Percentiles rank a stretch among this genome's conserved stretches.
Conservation (phyloP, 2,113 vertebrate genomes). For the Thomomys bottae region DNA sequence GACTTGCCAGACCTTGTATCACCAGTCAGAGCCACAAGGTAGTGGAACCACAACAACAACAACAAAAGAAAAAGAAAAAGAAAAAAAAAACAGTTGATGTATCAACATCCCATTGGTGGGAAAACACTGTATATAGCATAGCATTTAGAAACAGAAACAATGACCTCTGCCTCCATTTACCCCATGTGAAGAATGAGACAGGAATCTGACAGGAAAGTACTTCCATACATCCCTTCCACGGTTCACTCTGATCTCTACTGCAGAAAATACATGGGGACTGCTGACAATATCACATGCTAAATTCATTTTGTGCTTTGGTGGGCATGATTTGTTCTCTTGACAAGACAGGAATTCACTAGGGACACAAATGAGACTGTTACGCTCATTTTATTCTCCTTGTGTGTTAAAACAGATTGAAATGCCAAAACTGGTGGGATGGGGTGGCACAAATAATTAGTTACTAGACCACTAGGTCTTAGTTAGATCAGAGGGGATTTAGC, state of each 20-base stretch:
- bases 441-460: background rate
- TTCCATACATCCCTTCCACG: background rate
- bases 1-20: constrained; percentile 68
- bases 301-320: constrained; percentile 62
- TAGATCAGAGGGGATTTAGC: background rate
- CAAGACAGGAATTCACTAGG: background rate
- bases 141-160: constrained; percentile 34
- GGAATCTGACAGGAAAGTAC: background rate
- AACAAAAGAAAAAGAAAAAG: too few relatives aligned
- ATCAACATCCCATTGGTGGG: constrained; percentile 37
- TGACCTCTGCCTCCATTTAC: constrained; percentile 30
- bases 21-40: constrained; percentile 65
- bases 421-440: rapidly evolving
- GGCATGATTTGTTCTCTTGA: constrained; percentile 35
- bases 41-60: constrained; percentile 25
- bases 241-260: rapidly evolving
- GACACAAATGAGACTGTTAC: background rate
- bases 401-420: background rate
- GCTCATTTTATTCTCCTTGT: background rate
- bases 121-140: background rate
- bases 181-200: background rate
- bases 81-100: constrained; percentile 12
- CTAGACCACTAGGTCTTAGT: background rate
- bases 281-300: background rate
- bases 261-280: background rate